phyloP scores from a whole-genome alignment of 2,797 vertebrate genomes.

The Gouania willdenowi region DNA sequence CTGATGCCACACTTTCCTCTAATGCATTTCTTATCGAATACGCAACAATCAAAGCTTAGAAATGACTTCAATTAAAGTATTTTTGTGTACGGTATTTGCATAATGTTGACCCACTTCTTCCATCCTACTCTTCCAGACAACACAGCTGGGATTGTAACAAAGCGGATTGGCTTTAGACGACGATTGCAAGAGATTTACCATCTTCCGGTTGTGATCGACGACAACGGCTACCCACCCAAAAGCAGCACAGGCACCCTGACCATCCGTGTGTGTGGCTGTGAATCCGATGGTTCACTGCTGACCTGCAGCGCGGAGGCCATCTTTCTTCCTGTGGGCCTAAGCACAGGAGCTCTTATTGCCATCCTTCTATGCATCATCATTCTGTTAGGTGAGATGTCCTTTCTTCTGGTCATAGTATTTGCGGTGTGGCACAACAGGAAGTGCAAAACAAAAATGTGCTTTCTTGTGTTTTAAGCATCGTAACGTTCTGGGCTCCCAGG shows the following conservation, averaged over 20 bases:
- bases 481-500: too few species aligned
- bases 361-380: constrained; percentile 94
- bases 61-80: too few species aligned
- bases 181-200: constrained; percentile 88
- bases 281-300: constrained; percentile 86
- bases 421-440: too few species aligned
- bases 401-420: too few species aligned
- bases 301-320: constrained; percentile 94
- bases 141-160: constrained; percentile 90
- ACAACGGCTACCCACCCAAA: constrained; percentile 90
- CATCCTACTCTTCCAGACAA: constrained; percentile 78
- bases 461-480: too few species aligned
- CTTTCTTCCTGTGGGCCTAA: constrained; percentile 94
- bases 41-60: too few species aligned
- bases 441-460: too few species aligned
- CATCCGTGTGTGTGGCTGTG: constrained; percentile 92
- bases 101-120: neutral
- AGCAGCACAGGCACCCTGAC: constrained; percentile 95
- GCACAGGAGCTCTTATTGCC: constrained; percentile 93
- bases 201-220: constrained; percentile 89
- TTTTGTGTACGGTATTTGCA: too few species aligned
- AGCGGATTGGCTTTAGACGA: constrained; percentile 85
- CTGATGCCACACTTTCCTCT: too few species aligned
- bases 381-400: constrained; percentile 83
- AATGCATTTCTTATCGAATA: too few species aligned